Evolutionary conservation across 2,797 vertebrate species (phyloP).

Genomic region (Dendrocincla fuliginosa): DNA sequence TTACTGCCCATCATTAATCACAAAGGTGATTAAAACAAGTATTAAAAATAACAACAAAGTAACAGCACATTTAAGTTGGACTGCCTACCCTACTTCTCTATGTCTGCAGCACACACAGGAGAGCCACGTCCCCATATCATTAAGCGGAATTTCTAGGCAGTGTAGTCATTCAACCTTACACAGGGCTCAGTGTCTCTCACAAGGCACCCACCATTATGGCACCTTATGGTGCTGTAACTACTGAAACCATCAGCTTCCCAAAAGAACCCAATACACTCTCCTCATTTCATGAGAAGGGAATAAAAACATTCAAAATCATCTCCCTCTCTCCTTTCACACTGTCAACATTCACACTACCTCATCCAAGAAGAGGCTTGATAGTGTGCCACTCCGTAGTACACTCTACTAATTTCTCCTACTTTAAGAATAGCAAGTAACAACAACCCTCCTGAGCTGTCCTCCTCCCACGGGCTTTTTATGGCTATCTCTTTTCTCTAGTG

Average conservation of each 20-base stretch:
- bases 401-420: neutral
- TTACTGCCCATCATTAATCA: neutral
- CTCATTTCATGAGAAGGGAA: neutral
- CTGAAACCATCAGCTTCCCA: neutral
- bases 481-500: neutral
- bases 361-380: neutral
- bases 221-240: neutral
- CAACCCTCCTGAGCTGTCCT: neutral
- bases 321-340: neutral
- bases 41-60: neutral
- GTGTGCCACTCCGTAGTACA: rapidly evolving
- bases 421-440: neutral
- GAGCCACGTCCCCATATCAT: neutral
- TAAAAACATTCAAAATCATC: neutral
- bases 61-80: neutral
- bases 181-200: neutral
- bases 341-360: neutral
- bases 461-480: neutral
- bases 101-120: neutral
- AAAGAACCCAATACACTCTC: neutral
- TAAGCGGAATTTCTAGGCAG: neutral
- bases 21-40: neutral
- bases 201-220: rapidly evolving
- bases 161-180: neutral
- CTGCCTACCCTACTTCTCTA: neutral